Evolutionary conservation across 2,797 vertebrate species (phyloP).

Genomic region (Rallus crepitans): DNA sequence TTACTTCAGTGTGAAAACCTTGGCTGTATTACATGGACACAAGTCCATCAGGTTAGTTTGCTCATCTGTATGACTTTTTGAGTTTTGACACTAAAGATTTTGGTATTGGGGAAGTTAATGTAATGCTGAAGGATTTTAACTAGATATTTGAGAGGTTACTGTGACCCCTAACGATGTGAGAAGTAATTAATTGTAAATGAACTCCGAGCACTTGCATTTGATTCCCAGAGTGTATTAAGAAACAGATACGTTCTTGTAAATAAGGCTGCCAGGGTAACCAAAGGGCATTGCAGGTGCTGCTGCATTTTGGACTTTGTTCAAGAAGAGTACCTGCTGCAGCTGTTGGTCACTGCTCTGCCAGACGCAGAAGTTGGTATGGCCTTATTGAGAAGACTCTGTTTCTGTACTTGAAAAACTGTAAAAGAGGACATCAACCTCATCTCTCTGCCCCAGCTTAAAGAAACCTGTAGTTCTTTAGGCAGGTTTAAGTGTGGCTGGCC

Average conservation of each 20-base stretch:
- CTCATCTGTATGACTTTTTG: neutral
- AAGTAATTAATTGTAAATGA: neutral
- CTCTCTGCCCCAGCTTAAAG: neutral
- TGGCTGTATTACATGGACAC: neutral
- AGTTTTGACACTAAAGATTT: neutral
- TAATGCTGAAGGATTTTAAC: neutral
- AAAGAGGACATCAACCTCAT: neutral
- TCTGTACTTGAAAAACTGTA: neutral
- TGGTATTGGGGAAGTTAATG: neutral
- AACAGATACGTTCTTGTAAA: accelerated
- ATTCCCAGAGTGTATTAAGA: accelerated
- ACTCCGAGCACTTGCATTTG: neutral
- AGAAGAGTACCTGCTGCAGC: neutral
- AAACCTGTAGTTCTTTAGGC: neutral
- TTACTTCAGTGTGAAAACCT: neutral
- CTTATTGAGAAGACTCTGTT: neutral
- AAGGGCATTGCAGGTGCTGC: neutral
- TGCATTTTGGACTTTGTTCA: accelerated
- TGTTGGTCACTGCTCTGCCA: neutral
- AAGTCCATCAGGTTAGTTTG: neutral
- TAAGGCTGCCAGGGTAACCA: neutral
- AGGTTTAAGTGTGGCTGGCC: neutral
- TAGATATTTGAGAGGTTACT: accelerated
- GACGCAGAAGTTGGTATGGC: neutral
- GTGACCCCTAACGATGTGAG: neutral